These are phyloP conservation scores for Euzophera pinguis DNA, from an alignment of 2,888 invertebrate species.

Conservation along the genomic window DNA sequence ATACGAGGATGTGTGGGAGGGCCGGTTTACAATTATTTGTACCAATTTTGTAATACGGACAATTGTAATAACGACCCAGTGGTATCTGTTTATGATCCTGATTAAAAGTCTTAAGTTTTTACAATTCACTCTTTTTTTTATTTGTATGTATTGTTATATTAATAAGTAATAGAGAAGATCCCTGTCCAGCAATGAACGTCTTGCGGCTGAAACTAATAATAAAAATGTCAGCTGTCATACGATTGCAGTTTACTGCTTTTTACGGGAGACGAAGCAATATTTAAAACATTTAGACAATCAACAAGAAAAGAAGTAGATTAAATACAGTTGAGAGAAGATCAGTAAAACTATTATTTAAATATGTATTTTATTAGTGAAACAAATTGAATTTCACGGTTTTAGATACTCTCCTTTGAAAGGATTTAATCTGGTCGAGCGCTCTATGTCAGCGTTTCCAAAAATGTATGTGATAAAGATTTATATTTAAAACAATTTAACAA, in stretches of 20 bases:
- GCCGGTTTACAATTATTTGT: slow-evolving; percentile 54
- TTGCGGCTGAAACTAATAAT: too few relatives aligned
- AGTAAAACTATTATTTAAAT: neutral
- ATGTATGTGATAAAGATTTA: too few relatives aligned
- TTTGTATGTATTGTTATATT: too few relatives aligned
- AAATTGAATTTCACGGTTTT: slow-evolving; percentile 59
- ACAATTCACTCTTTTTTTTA: too few relatives aligned
- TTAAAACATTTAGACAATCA: too few relatives aligned
- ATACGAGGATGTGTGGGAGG: neutral
- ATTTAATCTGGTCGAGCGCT: slow-evolving; percentile 46
- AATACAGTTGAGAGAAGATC: too few relatives aligned
- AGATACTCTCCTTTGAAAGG: slow-evolving; percentile 49
- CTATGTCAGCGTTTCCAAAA: slow-evolving; percentile 21
- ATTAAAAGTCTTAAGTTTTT: neutral
- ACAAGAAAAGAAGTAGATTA: neutral
- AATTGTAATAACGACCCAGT: slow-evolving; percentile 52
- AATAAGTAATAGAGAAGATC: too few relatives aligned
- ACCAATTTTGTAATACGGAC: slow-evolving; percentile 48
- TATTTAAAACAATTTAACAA: too few relatives aligned
- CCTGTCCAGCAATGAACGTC: too few relatives aligned
- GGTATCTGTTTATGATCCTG: slow-evolving; percentile 40
- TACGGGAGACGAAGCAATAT: too few relatives aligned
- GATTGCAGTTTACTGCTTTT: too few relatives aligned
- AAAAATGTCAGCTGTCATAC: too few relatives aligned
- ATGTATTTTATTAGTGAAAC: slow-evolving; percentile 29